These are phyloP conservation scores for Antheraea yamamai DNA, from an alignment of 2,888 invertebrate species.

Conservation along the genomic window DNA sequence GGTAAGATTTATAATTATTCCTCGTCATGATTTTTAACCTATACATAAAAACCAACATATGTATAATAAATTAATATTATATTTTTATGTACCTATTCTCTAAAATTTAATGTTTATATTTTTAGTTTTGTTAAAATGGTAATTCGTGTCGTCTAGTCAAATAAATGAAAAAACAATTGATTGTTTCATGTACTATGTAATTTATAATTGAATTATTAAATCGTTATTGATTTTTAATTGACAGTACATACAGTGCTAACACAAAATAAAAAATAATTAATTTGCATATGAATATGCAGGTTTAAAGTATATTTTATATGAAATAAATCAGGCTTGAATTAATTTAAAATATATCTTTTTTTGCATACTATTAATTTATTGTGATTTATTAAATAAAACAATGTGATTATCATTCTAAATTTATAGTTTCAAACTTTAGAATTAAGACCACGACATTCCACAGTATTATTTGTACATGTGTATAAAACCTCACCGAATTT, in stretches of 20 bases:
- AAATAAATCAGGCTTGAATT: neutral
- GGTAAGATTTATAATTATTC: slow-evolving; percentile 26
- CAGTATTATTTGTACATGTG: neutral
- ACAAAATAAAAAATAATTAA: neutral
- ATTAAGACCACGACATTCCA: neutral
- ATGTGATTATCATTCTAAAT: too few relatives aligned
- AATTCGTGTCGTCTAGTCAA: neutral
- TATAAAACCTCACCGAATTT: neutral
- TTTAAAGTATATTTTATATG: neutral
- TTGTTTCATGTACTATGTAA: neutral
- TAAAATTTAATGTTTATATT: neutral
- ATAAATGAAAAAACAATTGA: neutral
- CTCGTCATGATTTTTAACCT: neutral
- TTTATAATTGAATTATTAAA: neutral
- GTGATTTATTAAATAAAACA: neutral
- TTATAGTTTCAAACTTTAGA: neutral
- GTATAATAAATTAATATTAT: neutral
- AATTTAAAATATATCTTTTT: neutral
- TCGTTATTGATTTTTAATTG: neutral
- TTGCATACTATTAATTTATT: too few relatives aligned
- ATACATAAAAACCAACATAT: neutral
- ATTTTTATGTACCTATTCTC: neutral
- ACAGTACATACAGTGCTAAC: neutral
- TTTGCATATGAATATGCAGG: neutral
- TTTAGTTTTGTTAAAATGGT: neutral